These are phyloP conservation scores for Alectura lathami DNA, from an alignment of 2,113 vertebrate genomes.

Conservation along the genomic window DNA sequence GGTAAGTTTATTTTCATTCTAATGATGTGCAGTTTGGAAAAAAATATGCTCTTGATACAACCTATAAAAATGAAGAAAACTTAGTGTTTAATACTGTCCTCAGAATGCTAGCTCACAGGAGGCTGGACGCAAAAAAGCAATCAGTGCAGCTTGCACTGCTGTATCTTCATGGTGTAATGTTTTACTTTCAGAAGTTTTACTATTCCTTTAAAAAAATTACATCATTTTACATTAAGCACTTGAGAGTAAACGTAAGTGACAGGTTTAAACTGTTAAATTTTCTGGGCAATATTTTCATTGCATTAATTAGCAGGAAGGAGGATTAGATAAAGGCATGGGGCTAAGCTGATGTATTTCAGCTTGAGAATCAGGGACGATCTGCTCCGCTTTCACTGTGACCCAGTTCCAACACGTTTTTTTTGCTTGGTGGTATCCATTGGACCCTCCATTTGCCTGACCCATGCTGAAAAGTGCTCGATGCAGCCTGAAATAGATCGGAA, in stretches of 20 bases:
- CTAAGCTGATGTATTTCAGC: neutral
- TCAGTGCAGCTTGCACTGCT: neutral
- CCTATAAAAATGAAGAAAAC: constrained; percentile 39
- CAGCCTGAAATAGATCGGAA: neutral
- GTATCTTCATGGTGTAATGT: neutral
- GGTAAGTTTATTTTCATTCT: constrained; percentile 31
- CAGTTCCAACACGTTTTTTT: neutral
- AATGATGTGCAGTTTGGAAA: constrained; percentile 2
- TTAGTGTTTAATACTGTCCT: neutral
- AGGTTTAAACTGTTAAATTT: constrained; percentile 9
- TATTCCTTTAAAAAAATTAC: neutral
- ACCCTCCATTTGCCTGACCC: neutral
- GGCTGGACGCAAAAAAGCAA: neutral
- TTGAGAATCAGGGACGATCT: neutral
- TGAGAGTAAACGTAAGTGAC: neutral
- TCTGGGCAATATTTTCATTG: neutral
- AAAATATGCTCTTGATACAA: neutral
- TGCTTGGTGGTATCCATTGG: neutral
- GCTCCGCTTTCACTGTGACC: neutral
- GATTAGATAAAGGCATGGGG: neutral
- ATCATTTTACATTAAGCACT: constrained; percentile 38
- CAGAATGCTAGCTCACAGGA: neutral
- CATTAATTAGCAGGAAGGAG: constrained; percentile 2
- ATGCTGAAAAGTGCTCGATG: neutral
- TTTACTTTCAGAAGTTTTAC: constrained; percentile 22